Evolutionary conservation across 2,888 invertebrate species (phyloP), one percentile per base, ranked within the genome.

Genomic region (Eurois occulta): DNA sequence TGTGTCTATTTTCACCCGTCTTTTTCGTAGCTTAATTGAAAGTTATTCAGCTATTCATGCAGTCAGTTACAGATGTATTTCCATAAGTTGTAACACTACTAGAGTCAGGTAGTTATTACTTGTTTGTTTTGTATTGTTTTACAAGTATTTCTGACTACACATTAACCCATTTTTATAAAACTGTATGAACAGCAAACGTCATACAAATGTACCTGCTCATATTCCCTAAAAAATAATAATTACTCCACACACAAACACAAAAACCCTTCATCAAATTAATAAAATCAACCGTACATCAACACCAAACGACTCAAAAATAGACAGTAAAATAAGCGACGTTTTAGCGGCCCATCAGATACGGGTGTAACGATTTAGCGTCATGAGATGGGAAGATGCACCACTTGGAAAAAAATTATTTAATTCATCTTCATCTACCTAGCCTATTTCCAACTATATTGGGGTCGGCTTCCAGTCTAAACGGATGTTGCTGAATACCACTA

Each of bases 321-420:
- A 16, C 16, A 18, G 65, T 41, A 41, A 86, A 86, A 88, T 77
- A 83, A 77, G 83, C 81, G 78, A 72, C 87, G 87, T 88, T 88
- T 86, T 87, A 85, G 75, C 86, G 75, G 83, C 93, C 94, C 94
- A 95, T 96, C 95, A 93, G 96, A 96, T 96, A 95, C 88, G 91
- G 93, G 94, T 93, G 95, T 95, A 96, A 96, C 96, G 96, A 96
- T 96, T 96, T 95, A 92, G 90, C 88, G 90, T 92, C 96, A 96
- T 96, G 96, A 90, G 96, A 96, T 96, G 94, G 94, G 92, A 88
- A 83, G 88, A 88, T 90, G 84, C 88, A 87, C 82, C 84, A 87
- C 77, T 46, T 46, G 46, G 7, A 6, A 60, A 60, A 32, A 60
- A 60, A 28, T 18, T 60, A 1, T 28, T 58, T 16, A 28, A 58